Evolutionary conservation across 2,888 invertebrate species (phyloP).

Genomic region (Cephus pygmeus): DNA sequence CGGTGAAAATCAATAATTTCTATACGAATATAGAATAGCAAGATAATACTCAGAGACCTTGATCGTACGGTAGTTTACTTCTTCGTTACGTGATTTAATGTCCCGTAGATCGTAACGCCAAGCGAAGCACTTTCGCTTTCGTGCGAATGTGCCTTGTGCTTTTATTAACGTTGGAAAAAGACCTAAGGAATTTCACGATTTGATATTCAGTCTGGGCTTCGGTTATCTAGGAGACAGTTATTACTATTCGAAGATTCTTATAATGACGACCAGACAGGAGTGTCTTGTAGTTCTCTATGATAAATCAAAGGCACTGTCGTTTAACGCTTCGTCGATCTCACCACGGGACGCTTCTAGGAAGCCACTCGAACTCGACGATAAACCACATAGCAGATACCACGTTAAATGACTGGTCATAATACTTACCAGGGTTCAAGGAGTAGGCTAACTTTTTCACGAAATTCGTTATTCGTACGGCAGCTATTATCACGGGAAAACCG

Average conservation of each 20-base stretch:
- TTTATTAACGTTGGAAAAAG: neutral
- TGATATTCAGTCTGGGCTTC: neutral
- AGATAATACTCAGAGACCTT: neutral
- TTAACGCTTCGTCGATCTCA: neutral
- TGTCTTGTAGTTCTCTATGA: neutral
- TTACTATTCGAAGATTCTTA: neutral
- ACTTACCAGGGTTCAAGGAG: slow-evolving; percentile 84
- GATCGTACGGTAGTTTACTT: neutral
- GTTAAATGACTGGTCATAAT: neutral
- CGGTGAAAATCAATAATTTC: neutral
- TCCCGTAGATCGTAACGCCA: slow-evolving; percentile 35
- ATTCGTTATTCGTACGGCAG: slow-evolving; percentile 82
- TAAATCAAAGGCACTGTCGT: neutral
- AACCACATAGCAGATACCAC: neutral
- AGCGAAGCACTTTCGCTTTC: slow-evolving; percentile 61
- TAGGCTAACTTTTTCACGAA: slow-evolving; percentile 86
- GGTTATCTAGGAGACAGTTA: neutral
- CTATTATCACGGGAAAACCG: slow-evolving; percentile 85
- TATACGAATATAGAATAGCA: neutral
- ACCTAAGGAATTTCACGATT: neutral
- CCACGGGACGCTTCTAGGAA: neutral
- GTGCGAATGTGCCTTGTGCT: neutral
- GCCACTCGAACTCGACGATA: neutral
- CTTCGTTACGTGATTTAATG: slow-evolving; percentile 35
- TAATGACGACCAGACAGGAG: neutral